A percentile compares a stretch with the other conserved stretches of the same genome.
Evolutionary conservation across 2,113 vertebrate genomes (phyloP).

Genomic region (Bubo blakistoni): DNA sequence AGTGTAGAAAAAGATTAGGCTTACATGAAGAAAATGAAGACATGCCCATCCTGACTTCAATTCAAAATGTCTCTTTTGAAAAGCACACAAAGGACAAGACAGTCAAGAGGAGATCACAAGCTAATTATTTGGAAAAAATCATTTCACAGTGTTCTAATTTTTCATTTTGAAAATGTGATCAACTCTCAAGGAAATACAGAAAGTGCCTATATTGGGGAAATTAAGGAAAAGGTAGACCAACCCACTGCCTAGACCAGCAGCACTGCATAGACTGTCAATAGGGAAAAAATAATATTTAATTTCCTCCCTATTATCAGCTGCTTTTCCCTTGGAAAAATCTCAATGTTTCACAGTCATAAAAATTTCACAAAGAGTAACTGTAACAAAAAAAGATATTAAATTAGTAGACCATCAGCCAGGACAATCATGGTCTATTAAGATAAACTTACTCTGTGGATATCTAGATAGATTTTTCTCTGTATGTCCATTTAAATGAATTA

Average conservation of each 20-base stretch:
- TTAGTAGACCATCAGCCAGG: background rate
- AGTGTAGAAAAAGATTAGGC: background rate
- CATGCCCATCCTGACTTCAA: background rate
- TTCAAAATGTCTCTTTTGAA: background rate
- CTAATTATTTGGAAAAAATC: background rate
- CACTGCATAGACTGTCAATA: background rate
- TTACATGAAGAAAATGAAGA: background rate
- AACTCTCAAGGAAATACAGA: background rate
- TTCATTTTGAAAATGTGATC: background rate
- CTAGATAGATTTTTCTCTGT: conserved; percentile 2
- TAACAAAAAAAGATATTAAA: background rate
- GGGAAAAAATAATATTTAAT: background rate
- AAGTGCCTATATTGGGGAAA: background rate
- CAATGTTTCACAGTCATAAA: background rate
- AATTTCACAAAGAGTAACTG: background rate
- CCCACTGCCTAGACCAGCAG: background rate
- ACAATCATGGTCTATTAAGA: background rate
- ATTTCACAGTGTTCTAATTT: background rate
- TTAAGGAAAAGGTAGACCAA: background rate
- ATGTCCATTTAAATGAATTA: conserved; percentile 26
- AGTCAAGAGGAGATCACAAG: background rate
- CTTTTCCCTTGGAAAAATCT: background rate
- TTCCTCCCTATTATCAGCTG: background rate
- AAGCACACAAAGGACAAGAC: background rate
- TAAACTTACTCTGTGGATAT: background rate